These are phyloP conservation scores for Siderastrea radians DNA, from an alignment of 92 coral and sea anemone species.

Conservation along the genomic window DNA sequence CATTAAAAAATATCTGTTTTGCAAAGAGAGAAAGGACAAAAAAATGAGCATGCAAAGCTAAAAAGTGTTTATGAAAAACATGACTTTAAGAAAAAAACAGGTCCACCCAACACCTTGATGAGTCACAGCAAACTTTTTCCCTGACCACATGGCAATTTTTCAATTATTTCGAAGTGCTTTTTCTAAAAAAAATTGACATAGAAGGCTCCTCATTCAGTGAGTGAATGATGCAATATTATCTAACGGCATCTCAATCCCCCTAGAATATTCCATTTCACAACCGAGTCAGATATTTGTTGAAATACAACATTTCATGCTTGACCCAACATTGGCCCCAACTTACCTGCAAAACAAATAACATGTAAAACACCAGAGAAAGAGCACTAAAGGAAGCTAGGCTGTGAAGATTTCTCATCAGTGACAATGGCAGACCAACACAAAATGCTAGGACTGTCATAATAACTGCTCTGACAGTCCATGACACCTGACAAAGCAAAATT, in stretches of 20 bases:
- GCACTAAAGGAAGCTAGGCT: conserved; percentile 87
- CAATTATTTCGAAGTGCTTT: too few species aligned
- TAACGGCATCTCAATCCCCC: too few species aligned
- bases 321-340: not conserved
- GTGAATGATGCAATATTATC: too few species aligned
- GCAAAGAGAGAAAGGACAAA: not conserved
- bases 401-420: conserved; percentile 88
- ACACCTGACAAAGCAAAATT: conserved; percentile 61
- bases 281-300: not conserved
- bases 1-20: conserved; percentile 77
- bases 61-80: not conserved
- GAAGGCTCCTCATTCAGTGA: too few species aligned
- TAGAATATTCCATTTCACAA: too few species aligned
- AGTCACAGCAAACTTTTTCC: too few species aligned
- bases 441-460: conserved; percentile 83
- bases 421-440: conserved; percentile 87
- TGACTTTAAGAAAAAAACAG: too few species aligned
- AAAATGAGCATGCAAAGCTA: not conserved
- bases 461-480: conserved; percentile 75
- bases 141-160: too few species aligned
- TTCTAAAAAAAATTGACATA: too few species aligned
- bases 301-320: not conserved
- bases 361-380: conserved; percentile 78
- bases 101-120: too few species aligned
- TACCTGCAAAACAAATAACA: conserved; percentile 89